Evolutionary conservation across 2,797 vertebrate species (phyloP), one percentile per base, ranked within the genome.

Genomic region (Aselliscus stoliczkanus): DNA sequence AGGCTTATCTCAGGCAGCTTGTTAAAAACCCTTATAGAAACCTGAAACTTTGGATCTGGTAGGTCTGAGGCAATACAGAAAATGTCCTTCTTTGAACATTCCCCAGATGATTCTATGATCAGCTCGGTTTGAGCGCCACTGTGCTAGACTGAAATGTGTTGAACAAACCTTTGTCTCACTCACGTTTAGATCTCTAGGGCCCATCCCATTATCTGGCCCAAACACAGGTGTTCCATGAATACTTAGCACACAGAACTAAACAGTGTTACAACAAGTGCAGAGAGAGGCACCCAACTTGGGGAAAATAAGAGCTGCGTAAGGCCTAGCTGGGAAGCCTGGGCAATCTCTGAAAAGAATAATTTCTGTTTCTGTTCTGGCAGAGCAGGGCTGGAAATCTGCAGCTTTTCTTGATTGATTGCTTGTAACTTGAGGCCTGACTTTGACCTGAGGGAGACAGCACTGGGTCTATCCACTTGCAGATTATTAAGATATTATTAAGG

Each of bases 401-500:
- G 25, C 20, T 83, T 47, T 37, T 12, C 64, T 95, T 96, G 96
- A 97, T 96, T 95, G 97, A 97, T 95, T 95, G 94, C 97, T 54
- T 96, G 96, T 97, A 97, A 97, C 94, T 91, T 95, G 94, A 97
- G 65, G 88, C 85, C 82, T 93, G 73, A 73, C 95, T 97, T 92
- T 92, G 96, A 96, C 94, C 96, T 50, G 17, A 82, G 77, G 90
- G 95, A 90, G 85, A 93, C 20, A 86, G 72, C 82, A 75, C 31
- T 70, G 69, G 84, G 52, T 89, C 88, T 95, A 91, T 90, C 79
- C 95, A 96, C 81, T 95, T 96, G 67, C 77, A 93, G 94, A 91
- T 97, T 96, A 97, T 93, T 94, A 95, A 96, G 96, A 95, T 94
- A 86, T 50, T 83, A 47, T 85, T 83, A 64, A 44, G 25, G 77